Evolutionary conservation across 2,888 invertebrate species (phyloP).

Genomic region (Catocala sponsa): DNA sequence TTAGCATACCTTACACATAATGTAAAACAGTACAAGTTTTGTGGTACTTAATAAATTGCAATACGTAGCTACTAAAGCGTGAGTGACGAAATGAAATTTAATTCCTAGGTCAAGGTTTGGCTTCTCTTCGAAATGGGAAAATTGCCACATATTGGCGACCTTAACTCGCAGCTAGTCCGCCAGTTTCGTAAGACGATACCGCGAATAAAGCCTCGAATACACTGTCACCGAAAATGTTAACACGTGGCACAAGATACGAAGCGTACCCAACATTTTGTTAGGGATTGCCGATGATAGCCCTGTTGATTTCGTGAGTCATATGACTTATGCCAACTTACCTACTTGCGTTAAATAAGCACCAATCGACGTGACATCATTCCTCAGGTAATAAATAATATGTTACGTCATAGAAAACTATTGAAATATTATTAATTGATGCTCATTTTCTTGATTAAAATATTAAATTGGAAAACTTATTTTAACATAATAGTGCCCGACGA

Average conservation of each 20-base stretch:
- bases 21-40: slow-evolving; percentile 28
- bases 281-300: slow-evolving; percentile 16
- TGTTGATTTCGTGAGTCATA: slow-evolving; percentile 26
- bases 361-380: slow-evolving; percentile 24
- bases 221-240: slow-evolving; percentile 33
- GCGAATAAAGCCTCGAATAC: slow-evolving; percentile 65
- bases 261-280: slow-evolving; percentile 13
- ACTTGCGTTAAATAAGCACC: slow-evolving; percentile 18
- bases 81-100: slow-evolving; percentile 81
- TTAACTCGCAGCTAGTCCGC: slow-evolving; percentile 78
- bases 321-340: slow-evolving; percentile 7
- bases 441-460: slow-evolving; percentile 21
- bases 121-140: slow-evolving; percentile 87
- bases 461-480: slow-evolving; percentile 24
- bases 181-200: slow-evolving; percentile 73
- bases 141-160: slow-evolving; percentile 86
- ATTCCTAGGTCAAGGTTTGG: slow-evolving; percentile 86
- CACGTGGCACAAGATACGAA: slow-evolving; percentile 27
- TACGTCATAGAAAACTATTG: slow-evolving; percentile 31
- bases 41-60: slow-evolving; percentile 61
- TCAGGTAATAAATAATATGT: slow-evolving; percentile 22
- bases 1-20: slow-evolving; percentile 22
- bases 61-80: slow-evolving; percentile 62
- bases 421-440: slow-evolving; percentile 19
- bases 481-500: slow-evolving; percentile 15